phyloP scores from a whole-genome alignment of 2,888 invertebrate genomes.

The Xanthia icteritia region DNA sequence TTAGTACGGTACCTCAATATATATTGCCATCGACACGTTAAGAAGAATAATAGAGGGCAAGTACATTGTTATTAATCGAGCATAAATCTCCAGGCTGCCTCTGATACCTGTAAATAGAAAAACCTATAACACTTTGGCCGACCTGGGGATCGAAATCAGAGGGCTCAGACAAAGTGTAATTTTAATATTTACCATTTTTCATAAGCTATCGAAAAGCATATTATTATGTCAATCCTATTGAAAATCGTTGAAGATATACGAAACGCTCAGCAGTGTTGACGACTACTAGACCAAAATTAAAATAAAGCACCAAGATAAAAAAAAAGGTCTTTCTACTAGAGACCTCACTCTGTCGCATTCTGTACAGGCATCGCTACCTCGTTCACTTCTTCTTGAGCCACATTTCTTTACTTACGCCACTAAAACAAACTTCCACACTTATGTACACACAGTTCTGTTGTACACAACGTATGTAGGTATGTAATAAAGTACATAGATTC shows the following conservation, averaged over 20 bases:
- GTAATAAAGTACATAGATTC: conserved; percentile 12
- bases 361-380: conserved; percentile 26
- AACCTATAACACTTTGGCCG: neutral
- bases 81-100: neutral
- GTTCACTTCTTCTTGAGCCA: conserved; percentile 35
- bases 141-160: too few species aligned
- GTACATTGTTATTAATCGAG: neutral
- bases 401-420: conserved; percentile 37
- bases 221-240: neutral
- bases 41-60: neutral
- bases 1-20: neutral
- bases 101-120: neutral
- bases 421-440: conserved; percentile 40
- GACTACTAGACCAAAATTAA: neutral
- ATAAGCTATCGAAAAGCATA: neutral
- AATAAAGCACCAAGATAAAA: neutral
- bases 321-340: conserved; percentile 22
- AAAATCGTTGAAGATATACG: too few species aligned
- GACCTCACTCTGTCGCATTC: conserved; percentile 14
- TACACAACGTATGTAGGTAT: neutral
- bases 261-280: neutral
- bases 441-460: conserved; percentile 16
- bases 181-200: too few species aligned
- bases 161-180: neutral
- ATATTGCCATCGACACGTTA: neutral